phyloP scores from a whole-genome alignment of 2,797 vertebrate genomes.

The Danio jaintianensis region DNA sequence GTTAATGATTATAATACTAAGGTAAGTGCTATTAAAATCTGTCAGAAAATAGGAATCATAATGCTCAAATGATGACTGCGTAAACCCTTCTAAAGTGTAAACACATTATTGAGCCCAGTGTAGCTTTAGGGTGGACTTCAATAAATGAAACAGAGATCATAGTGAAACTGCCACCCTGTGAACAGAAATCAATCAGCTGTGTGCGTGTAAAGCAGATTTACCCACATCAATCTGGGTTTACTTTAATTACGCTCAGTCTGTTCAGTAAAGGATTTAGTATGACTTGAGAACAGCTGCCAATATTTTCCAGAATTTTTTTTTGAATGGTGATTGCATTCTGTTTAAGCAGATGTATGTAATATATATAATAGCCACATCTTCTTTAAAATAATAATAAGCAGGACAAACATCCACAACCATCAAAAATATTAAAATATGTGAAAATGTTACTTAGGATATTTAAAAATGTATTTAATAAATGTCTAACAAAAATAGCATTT shows the following conservation, averaged over 20 bases:
- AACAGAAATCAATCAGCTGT: conserved; percentile 76
- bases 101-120: neutral
- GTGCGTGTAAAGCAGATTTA: conserved; percentile 85
- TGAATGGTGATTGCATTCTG: neutral
- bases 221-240: conserved; percentile 84
- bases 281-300: conserved; percentile 78
- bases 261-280: conserved; percentile 81
- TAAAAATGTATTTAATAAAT: too few relatives aligned
- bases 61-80: neutral
- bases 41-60: neutral
- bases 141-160: conserved; percentile 5
- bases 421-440: neutral
- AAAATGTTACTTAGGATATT: too few relatives aligned
- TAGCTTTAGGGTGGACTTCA: neutral
- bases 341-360: neutral
- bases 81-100: neutral
- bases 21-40: neutral
- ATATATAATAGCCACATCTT: neutral
- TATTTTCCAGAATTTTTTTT: conserved; percentile 17
- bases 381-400: neutral
- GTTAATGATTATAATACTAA: neutral
- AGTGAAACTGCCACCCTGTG: conserved; percentile 5
- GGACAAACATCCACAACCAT: neutral
- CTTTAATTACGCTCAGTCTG: conserved; percentile 85
- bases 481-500: neutral